Evolutionary conservation across 2,113 vertebrate genomes (phyloP), one percentile per base, ranked within the genome.

Genomic region (Chloroceryle aenea): DNA sequence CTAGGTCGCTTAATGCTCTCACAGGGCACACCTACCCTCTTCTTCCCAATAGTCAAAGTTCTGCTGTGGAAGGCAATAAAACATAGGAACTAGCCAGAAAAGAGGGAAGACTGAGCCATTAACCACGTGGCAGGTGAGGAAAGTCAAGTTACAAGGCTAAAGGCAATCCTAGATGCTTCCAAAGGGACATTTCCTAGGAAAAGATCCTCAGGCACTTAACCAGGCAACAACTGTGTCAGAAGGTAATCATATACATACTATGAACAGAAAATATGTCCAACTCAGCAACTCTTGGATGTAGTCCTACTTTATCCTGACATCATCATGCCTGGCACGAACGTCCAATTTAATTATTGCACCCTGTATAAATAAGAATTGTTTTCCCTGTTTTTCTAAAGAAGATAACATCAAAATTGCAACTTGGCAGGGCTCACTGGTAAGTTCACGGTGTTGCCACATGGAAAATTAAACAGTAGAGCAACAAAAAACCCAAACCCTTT

Each of bases 371-470:
- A 97, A 92, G 74, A 88, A 81, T 74, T 95, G 73, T 90, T 91
- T 97, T 88, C 90, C 38, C 8, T 55, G 75, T 25, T 87, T 96
- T 95, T 84, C 91, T 95, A 97, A 97, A 91, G 43, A 93, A 95
- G 97, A 97, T 97, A 94, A 63, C 29, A 96, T 97, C 96, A 89
- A 89, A 92, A 93, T 79, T 93, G 94, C 83, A 87, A 12, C 42
- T 91, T 95, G 95, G 91, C 95, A 91, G 29, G 20, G 26, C 77
- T 91, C 79, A 87, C 78, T 76, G 81, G 27, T 93, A 94, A 90
- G 79, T 93, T 92, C 68, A 67, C 85, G 78, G 29, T 38, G 25
- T 94, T 96, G 90, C 92, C 79, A 96, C 74, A 93, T 85, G 74
- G 95, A 96, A 96, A 95, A 96, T 89, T 64, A 91, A 66, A 71